A percentile compares a stretch with the other conserved stretches of the same genome.
Conservation (phyloP, 1,140 invertebrate species). For the Melanaphis sacchari region DNA sequence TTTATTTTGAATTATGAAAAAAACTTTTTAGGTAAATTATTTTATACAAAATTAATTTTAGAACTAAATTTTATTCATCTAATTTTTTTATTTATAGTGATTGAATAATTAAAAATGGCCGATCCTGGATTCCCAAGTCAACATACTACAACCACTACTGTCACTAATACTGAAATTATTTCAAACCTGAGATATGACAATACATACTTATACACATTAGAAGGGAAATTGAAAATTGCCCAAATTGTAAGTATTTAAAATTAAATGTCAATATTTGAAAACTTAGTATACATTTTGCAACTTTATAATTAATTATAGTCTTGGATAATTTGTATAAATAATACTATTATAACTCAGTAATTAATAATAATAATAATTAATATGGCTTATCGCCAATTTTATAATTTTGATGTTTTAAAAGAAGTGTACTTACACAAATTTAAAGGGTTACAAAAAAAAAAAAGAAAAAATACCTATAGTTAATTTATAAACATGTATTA, state of each 20-base stretch:
- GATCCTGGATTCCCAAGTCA: slow-evolving; percentile 75
- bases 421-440: background rate
- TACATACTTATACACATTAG: slow-evolving; percentile 73
- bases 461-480: background rate
- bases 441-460: background rate
- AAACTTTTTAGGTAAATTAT: background rate
- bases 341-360: background rate
- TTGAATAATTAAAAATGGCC: slow-evolving; percentile 61
- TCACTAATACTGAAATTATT: slow-evolving; percentile 72
- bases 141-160: slow-evolving; percentile 72
- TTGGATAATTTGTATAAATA: background rate
- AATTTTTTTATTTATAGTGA: background rate
- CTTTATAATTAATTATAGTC: background rate
- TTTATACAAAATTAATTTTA: background rate
- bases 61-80: background rate
- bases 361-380: background rate
- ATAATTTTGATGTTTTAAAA: background rate
- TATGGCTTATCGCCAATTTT: background rate
- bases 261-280: background rate
- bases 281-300: background rate
- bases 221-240: slow-evolving; percentile 79
- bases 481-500: background rate
- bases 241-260: slow-evolving; percentile 76
- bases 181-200: slow-evolving; percentile 77
- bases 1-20: background rate